Percentiles rank a stretch among this genome's conserved stretches.
These are phyloP conservation scores for Meteorus sp. DNA, from an alignment of 1,140 invertebrate genomes.

Conservation along the genomic window DNA sequence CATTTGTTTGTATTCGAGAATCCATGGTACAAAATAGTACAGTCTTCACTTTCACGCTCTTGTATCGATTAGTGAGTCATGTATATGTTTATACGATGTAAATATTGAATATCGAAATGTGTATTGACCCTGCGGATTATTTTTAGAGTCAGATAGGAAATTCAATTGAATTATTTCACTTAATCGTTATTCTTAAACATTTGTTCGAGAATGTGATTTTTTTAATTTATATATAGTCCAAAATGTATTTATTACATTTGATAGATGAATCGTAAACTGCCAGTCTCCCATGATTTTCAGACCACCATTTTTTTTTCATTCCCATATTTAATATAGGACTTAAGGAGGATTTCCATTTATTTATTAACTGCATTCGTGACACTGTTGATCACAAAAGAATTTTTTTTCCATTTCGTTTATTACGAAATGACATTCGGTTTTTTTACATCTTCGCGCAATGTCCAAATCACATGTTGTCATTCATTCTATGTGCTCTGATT, in stretches of 20 bases:
- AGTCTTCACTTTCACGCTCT: conserved; percentile 35
- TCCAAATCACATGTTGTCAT: too few species aligned
- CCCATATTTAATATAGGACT: too few species aligned
- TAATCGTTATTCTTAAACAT: neutral
- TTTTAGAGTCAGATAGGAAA: too few species aligned
- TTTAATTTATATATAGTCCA: conserved; percentile 22
- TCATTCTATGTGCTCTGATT: too few species aligned
- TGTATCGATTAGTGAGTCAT: conserved; percentile 18
- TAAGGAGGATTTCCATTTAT: too few species aligned
- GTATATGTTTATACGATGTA: conserved; percentile 40
- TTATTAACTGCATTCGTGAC: too few species aligned
- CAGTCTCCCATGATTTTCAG: conserved; percentile 26
- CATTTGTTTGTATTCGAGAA: conserved; percentile 17
- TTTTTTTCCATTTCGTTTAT: too few species aligned
- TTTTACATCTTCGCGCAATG: too few species aligned
- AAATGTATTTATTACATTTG: conserved; percentile 33
- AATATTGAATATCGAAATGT: conserved; percentile 39
- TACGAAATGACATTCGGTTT: too few species aligned
- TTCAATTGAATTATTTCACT: too few species aligned
- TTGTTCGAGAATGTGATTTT: conserved; percentile 18
- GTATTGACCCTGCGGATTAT: conserved; percentile 11
- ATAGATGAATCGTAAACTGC: conserved; percentile 24
- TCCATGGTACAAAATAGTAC: conserved; percentile 33
- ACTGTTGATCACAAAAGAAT: too few species aligned
- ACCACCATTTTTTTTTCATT: conserved; percentile 1